Evolutionary conservation across 1,140 invertebrate species (phyloP), one percentile per base, ranked within the genome.

Genomic region (Aphaenogaster floridana): DNA sequence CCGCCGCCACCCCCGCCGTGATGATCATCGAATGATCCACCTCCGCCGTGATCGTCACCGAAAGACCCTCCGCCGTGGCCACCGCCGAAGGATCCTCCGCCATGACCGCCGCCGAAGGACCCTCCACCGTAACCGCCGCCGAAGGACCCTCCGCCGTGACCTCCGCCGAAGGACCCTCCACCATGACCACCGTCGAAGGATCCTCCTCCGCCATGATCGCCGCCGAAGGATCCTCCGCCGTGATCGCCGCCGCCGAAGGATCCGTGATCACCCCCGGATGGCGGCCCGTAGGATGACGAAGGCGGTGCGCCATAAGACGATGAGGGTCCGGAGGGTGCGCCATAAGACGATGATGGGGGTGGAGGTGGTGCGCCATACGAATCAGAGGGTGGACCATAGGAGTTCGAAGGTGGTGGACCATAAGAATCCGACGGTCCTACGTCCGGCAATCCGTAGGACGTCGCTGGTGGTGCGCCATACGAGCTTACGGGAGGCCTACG

Each of bases 311-410:
- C 84, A n/a, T 91, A 87, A 0, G 89, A 89, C 0, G 84, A 80
- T 0, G 86, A 88, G 0, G 88, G 72, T 0, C 15, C 87, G 11
- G 48, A 85, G n/a, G 90, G 88, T 9, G 77, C 77, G 0, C 88
- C 86, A 1, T 92, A 91, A 2, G 76, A 89, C 2, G 88, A 84
- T 1, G 92, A 80, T 1, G 87, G 63, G 11, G 88, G 69, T 1
- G 69, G 57, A 50, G 91, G 91, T 11, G 91, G 91, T 11, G 90
- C 68, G 13, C 91, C 90, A 8, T 92, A 93, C 0, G 91, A 90
- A 52, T 72, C 45, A 1, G 89, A 74, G 0, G 90, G 90, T 3
- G 68, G 72, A 11, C 88, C 91, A 28, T 92, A 93, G 0, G 91
- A 90, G 1, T 36, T 17, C 34, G 92, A 36, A 48, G 66, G 64